These are phyloP conservation scores for Brachymystax lenok DNA, from an alignment of 2,797 vertebrate genomes.

Conservation along the genomic window DNA sequence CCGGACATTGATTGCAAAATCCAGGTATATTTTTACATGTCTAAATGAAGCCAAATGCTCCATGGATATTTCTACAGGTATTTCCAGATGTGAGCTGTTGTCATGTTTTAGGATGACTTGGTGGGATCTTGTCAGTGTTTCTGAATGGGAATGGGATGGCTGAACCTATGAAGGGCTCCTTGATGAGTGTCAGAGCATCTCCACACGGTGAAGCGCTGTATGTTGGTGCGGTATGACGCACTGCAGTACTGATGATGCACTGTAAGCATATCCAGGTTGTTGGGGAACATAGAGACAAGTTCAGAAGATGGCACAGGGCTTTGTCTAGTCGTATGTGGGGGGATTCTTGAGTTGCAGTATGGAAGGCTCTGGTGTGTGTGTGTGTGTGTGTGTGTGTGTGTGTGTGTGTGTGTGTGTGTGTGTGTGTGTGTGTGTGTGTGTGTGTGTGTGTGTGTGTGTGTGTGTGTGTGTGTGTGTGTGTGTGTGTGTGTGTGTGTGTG, in stretches of 20 bases:
- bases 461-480: no score
- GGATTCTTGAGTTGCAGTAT: not conserved
- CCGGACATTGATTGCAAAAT: constrained; percentile 59
- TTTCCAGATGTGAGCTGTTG: constrained; percentile 41
- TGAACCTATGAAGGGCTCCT: not conserved
- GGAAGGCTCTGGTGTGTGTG: constrained; percentile 13
- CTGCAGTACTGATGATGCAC: not conserved
- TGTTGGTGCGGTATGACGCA: not conserved
- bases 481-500: constrained; percentile 10
- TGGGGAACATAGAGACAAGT: not conserved
- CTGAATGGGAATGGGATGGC: not conserved
- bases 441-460: constrained; percentile 20
- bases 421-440: constrained; percentile 21
- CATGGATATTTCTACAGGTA: constrained; percentile 51
- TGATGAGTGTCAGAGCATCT: not conserved
- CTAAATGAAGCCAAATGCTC: constrained; percentile 75
- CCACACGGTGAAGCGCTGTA: not conserved
- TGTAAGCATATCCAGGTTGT: no score
- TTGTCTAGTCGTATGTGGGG: not conserved
- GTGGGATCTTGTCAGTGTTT: not conserved
- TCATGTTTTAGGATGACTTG: constrained; percentile 19
- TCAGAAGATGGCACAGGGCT: not conserved
- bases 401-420: constrained; percentile 15
- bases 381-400: constrained; percentile 23
- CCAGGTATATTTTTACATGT: constrained; percentile 70